Conservation (phyloP, 2,113 vertebrate genomes). For the Xiphorhynchus elegans region DNA sequence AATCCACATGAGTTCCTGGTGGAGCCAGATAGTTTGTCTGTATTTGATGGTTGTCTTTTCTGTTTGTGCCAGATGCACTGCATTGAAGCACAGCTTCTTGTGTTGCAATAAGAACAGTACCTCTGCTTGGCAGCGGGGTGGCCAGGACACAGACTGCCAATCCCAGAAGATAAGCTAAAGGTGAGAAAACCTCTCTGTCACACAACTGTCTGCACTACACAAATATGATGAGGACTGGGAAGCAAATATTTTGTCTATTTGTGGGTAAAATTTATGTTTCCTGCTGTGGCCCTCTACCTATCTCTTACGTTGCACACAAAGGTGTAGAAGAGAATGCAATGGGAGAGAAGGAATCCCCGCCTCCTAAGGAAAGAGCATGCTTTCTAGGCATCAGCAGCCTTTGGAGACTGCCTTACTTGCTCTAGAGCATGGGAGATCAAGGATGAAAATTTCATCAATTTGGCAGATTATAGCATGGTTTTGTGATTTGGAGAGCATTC, state of each 20-base stretch:
- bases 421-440: background rate
- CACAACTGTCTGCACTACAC: background rate
- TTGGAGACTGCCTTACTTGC: background rate
- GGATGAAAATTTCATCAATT: background rate
- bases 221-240: accelerated
- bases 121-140: background rate
- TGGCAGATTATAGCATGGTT: background rate
- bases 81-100: background rate
- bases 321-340: background rate
- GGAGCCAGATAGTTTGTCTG: background rate
- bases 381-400: background rate
- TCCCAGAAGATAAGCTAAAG: background rate
- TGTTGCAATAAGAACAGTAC: background rate
- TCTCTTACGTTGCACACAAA: background rate
- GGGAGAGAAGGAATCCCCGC: background rate
- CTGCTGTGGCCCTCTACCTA: background rate
- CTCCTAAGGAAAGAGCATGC: background rate
- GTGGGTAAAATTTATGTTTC: background rate
- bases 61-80: background rate
- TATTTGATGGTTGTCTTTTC: background rate
- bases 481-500: background rate
- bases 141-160: background rate
- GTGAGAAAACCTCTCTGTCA: background rate
- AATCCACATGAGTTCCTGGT: background rate
- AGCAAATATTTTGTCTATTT: background rate